A percentile compares a stretch with the other conserved stretches of the same genome.
Evolutionary conservation across 2,888 invertebrate species (phyloP).

Genomic region (Lepidonotus clava): DNA sequence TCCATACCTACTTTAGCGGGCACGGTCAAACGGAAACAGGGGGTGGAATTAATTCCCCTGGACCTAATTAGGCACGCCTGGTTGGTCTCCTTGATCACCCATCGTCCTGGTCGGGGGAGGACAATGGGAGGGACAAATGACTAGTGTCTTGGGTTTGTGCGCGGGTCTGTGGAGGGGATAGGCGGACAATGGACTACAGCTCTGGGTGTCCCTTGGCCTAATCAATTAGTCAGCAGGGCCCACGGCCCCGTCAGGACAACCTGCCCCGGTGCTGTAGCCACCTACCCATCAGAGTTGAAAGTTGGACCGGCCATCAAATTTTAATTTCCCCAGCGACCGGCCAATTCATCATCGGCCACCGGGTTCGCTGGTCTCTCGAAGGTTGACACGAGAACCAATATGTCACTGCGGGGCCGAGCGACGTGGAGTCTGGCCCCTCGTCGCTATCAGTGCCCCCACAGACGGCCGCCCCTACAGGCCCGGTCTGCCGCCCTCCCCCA

Average conservation of each 20-base stretch:
- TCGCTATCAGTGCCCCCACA: no score
- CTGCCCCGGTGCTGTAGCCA: not conserved
- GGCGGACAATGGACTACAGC: not conserved
- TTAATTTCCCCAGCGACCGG: slow-evolving; percentile 42
- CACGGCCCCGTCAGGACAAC: not conserved
- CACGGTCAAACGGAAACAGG: not conserved
- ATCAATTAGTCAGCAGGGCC: slow-evolving; percentile 24
- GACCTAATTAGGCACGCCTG: slow-evolving; percentile 1
- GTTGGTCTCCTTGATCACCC: not conserved
- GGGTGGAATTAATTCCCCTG: slow-evolving; percentile 10
- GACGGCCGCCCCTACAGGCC: no score
- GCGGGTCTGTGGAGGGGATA: not conserved
- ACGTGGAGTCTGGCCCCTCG: no score
- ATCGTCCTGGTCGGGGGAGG: not conserved
- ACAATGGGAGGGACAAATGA: slow-evolving; percentile 6
- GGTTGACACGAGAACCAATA: slow-evolving; percentile 37
- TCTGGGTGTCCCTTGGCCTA: not conserved
- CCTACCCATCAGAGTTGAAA: slow-evolving; percentile 36
- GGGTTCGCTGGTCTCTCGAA: not conserved
- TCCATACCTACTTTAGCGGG: not conserved
- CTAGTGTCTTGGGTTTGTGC: no score
- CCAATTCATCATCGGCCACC: slow-evolving; percentile 21
- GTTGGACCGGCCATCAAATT: slow-evolving; percentile 34
- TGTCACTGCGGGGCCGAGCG: no score
- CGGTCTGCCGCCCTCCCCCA: no score